Base-by-base conservation (phyloP, 1,140 invertebrate species). In the Sycophila sp. region DNA sequence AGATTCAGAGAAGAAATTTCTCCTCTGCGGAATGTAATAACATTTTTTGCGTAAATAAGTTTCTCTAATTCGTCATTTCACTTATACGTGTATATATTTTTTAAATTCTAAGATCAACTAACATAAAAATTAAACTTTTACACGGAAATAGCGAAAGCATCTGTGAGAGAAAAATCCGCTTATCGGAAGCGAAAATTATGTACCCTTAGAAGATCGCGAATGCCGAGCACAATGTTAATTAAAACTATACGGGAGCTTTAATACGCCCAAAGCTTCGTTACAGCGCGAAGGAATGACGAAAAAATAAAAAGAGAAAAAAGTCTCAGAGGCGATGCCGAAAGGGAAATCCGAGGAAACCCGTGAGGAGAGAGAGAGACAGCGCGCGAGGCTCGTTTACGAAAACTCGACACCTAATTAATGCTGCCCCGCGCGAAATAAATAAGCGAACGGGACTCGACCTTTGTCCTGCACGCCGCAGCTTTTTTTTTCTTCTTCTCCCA, bases 341-440 rank as follows among this genome's bases (percentile, higher is more conserved):
- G 11, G n/a, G 45, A 49, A 51, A 51, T 51, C 19, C 1, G n/a
- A 40, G 15, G 32, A 38, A 36, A 17, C 17, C n/a, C 30, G 30
- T 17, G 15, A 7, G 15, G 7, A 6, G 8, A 26, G 30, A 63
- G 53, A 13, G 11, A 26, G 22, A 17, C 1, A 8, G 15, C 8
- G 26, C 2, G 30, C 30, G 36, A 36, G 22, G 1, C n/a, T 24
- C 13, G 15, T 22, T 40, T 22, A 17, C 62, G 62, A 51, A 65
- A 65, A 65, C 62, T 65, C 62, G 62, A 53, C 62, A 65, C 62
- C 30, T 53, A 53, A 65, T 65, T 65, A 65, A 65, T 65, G 36
- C 62, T 34, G 15, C 34, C 28, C 47, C 1, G 30, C n/a, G n/a
- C 26, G 26, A 34, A 65, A 65, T 65, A 65, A 65, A 53, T 65